A percentile compares a stretch with the other conserved stretches of the same genome.
Evolutionary conservation across 2,888 invertebrate species (phyloP).

Genomic region (Erebia epiphron): DNA sequence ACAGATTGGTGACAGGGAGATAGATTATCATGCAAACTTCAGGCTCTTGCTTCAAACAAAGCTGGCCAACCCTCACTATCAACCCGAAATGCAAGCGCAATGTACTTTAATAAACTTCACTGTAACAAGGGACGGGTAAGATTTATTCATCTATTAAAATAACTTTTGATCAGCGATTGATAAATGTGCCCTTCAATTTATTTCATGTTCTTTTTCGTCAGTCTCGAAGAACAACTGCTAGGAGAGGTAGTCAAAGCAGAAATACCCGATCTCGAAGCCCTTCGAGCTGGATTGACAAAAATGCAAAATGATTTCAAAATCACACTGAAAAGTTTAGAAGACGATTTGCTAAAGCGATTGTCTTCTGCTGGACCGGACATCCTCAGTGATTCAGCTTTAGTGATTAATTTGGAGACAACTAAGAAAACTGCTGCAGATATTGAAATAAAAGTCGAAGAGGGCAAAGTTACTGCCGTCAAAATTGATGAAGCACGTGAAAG

Average conservation of each 20-base stretch:
- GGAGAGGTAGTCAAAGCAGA: slow-evolving; percentile 97
- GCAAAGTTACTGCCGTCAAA: slow-evolving; percentile 91
- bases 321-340: slow-evolving; percentile 94
- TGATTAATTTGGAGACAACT: slow-evolving; percentile 95
- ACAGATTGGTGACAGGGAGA: slow-evolving; percentile 95
- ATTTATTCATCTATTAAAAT: not conserved
- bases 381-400: slow-evolving; percentile 93
- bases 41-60: slow-evolving; percentile 95
- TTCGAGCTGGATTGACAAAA: slow-evolving; percentile 92
- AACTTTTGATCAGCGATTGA: too few relatives aligned
- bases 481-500: slow-evolving; percentile 96
- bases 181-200: not conserved
- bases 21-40: slow-evolving; percentile 93
- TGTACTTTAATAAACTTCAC: slow-evolving; percentile 98
- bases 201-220: slow-evolving; percentile 42
- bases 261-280: slow-evolving; percentile 93
- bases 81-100: slow-evolving; percentile 98
- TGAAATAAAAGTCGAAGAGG: slow-evolving; percentile 92
- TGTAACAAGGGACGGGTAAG: slow-evolving; percentile 92
- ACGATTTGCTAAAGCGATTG: slow-evolving; percentile 92
- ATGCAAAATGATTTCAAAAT: slow-evolving; percentile 98
- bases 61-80: slow-evolving; percentile 97
- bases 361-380: slow-evolving; percentile 97
- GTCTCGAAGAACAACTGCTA: slow-evolving; percentile 94
- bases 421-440: slow-evolving; percentile 96